phyloP scores from a whole-genome alignment of 2,113 vertebrate species.

The Thunnus maccoyii region DNA sequence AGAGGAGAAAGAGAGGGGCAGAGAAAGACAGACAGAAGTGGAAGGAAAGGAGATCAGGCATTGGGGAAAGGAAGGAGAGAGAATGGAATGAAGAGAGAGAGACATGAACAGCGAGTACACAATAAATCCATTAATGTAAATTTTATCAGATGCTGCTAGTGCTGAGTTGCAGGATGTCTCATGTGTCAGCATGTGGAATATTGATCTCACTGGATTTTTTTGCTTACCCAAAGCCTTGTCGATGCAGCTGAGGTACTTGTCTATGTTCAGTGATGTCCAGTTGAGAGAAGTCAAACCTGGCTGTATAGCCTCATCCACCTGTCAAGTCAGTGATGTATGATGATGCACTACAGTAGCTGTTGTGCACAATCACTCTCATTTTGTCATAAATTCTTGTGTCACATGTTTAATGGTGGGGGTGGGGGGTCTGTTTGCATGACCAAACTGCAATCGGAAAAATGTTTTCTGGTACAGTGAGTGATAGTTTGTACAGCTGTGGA shows the following conservation, averaged over 20 bases:
- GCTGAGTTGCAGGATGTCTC: conserved; percentile 38
- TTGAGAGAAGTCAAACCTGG: conserved; percentile 90
- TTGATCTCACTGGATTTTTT: conserved; percentile 10
- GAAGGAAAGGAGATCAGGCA: neutral
- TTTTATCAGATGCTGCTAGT: conserved; percentile 12
- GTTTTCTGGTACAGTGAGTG: too few species aligned
- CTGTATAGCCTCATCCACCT: conserved; percentile 89
- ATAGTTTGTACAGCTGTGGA: too few species aligned
- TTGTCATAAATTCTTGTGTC: neutral
- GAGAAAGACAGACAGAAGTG: neutral
- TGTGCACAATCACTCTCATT: neutral
- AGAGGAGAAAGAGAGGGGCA: neutral
- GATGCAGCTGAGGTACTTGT: conserved; percentile 86
- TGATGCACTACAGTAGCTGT: conserved; percentile 5
- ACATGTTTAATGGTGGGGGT: neutral
- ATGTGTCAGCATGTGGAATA: conserved; percentile 19
- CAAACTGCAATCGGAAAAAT: neutral
- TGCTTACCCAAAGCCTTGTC: conserved; percentile 88
- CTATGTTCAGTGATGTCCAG: conserved; percentile 94
- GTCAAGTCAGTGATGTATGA: conserved; percentile 36
- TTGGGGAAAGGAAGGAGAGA: neutral
- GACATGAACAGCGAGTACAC: neutral
- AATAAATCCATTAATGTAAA: conserved; percentile 38
- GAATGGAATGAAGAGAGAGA: neutral
- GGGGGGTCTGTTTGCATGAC: neutral